These are phyloP conservation scores for Gymnarchus niloticus DNA, from an alignment of 2,113 vertebrate species.

Conservation along the genomic window DNA sequence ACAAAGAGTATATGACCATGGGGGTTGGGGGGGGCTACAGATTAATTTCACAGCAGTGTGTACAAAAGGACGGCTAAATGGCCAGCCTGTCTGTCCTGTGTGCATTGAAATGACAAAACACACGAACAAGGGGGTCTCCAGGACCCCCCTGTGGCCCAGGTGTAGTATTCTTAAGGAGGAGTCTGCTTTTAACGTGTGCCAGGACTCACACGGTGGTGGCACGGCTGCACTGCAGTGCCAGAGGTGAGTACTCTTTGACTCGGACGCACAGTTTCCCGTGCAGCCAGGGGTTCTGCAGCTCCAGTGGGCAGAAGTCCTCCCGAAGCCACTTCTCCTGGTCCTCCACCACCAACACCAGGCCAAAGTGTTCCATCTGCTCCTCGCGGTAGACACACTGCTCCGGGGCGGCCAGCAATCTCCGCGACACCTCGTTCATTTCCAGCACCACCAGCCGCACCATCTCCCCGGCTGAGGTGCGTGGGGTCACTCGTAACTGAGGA, in stretches of 20 bases:
- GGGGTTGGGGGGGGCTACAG: slow-evolving; percentile 35
- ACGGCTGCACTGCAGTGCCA: slow-evolving; percentile 68
- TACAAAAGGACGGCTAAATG: slow-evolving; percentile 33
- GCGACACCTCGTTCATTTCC: slow-evolving; percentile 72
- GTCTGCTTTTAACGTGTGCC: not conserved
- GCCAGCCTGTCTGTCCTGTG: not conserved
- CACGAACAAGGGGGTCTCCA: not conserved
- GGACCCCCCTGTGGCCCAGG: not conserved
- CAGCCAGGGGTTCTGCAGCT: slow-evolving; percentile 71
- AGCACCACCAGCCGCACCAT: slow-evolving; percentile 80
- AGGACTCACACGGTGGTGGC: slow-evolving; percentile 76
- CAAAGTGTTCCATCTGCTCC: slow-evolving; percentile 80
- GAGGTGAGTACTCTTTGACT: slow-evolving; percentile 76
- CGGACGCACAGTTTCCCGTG: slow-evolving; percentile 75
- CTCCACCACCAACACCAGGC: slow-evolving; percentile 68
- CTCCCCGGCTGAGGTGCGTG: slow-evolving; percentile 67
- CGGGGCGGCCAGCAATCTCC: slow-evolving; percentile 46
- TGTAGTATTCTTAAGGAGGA: not conserved
- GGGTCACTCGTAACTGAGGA: slow-evolving; percentile 70
- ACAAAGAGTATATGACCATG: slow-evolving; percentile 8
- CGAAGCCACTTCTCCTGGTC: slow-evolving; percentile 77
- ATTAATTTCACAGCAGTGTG: slow-evolving; percentile 33
- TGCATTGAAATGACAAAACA: not conserved
- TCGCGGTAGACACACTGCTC: slow-evolving; percentile 56
- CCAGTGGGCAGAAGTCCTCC: slow-evolving; percentile 72